Conservation (phyloP, 2,797 vertebrate genomes). For the Iguana delicatissima region DNA sequence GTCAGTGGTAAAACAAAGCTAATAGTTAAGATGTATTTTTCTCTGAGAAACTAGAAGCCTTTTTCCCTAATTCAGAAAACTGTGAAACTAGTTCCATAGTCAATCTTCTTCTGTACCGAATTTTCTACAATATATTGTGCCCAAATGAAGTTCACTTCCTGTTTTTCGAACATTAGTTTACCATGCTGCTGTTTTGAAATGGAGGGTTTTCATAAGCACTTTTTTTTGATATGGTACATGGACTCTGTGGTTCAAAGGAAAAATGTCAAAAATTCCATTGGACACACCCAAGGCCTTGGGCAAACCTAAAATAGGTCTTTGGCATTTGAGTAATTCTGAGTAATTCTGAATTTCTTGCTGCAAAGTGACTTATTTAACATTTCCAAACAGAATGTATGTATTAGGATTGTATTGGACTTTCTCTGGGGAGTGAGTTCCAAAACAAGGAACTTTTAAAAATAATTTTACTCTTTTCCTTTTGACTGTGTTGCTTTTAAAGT, state of each 20-base stretch:
- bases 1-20: neutral
- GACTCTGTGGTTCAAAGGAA: neutral
- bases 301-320: neutral
- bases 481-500: slow-evolving; percentile 39
- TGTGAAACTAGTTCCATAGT: neutral
- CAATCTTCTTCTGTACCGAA: neutral
- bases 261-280: neutral
- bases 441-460: slow-evolving; percentile 21
- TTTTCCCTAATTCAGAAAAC: neutral
- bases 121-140: neutral
- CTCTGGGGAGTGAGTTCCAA: neutral
- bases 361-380: slow-evolving; percentile 10
- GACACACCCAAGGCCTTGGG: neutral
- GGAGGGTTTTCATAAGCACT: neutral
- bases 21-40: neutral
- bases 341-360: slow-evolving; percentile 4
- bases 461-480: slow-evolving; percentile 30
- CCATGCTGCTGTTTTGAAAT: neutral
- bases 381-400: neutral
- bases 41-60: neutral
- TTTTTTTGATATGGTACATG: neutral
- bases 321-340: slow-evolving; percentile 13
- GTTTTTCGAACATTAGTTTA: neutral
- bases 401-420: slow-evolving; percentile 19
- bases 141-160: neutral